Evolutionary conservation across 2,888 invertebrate genomes (phyloP).

Genomic region (Podabrus alpinus): DNA sequence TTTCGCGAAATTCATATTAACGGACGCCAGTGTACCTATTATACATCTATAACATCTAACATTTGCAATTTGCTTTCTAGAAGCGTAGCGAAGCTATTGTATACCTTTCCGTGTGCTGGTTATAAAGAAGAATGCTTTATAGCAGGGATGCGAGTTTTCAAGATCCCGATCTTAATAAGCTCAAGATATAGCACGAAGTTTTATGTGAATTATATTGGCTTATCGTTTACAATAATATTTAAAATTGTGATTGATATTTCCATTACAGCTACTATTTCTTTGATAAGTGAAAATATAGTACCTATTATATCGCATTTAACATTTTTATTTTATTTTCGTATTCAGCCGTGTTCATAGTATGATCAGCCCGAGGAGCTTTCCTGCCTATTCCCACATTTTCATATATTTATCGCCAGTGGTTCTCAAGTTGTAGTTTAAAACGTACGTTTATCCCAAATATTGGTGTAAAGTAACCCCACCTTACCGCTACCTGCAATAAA

Average conservation of each 20-base stretch:
- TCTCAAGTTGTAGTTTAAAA: no score
- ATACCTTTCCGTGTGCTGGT: conserved; percentile 40
- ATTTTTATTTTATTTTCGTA: background rate
- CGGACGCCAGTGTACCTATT: conserved; percentile 25
- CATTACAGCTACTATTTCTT: background rate
- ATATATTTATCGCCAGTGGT: no score
- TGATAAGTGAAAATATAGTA: background rate
- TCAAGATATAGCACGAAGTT: conserved; percentile 25
- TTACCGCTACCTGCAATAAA: background rate
- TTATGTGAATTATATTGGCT: conserved; percentile 30
- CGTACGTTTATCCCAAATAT: no score
- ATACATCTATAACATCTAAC: conserved; percentile 21
- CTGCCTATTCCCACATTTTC: no score
- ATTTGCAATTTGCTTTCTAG: conserved; percentile 40
- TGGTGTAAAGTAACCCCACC: no score
- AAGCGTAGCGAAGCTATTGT: conserved; percentile 41
- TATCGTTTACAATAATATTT: conserved; percentile 28
- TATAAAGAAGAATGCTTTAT: conserved; percentile 46
- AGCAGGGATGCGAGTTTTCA: conserved; percentile 32
- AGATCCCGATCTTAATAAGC: conserved; percentile 30
- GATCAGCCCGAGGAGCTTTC: no score
- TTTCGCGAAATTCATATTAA: background rate
- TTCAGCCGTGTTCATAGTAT: no score
- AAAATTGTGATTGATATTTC: conserved; percentile 25
- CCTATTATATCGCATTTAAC: background rate